Conservation (phyloP, 1,140 invertebrate genomes). For the Melipona quadrifasciata region DNA sequence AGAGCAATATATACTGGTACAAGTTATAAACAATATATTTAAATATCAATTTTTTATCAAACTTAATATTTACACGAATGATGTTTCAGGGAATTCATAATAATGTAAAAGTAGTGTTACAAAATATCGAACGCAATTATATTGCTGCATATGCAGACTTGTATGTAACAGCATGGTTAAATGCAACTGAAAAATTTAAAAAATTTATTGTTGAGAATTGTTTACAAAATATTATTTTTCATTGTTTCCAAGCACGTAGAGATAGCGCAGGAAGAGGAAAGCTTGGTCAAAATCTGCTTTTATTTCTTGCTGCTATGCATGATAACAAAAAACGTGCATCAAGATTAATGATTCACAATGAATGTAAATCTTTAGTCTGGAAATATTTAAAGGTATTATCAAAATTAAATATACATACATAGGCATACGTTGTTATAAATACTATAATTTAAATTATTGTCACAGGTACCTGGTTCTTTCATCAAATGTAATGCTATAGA, state of each 20-base stretch:
- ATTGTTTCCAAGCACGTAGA: constrained; percentile 62
- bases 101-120: constrained; percentile 49
- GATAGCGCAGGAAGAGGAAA: constrained; percentile 42
- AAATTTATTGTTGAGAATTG: constrained; percentile 60
- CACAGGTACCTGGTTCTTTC: constrained; percentile 57
- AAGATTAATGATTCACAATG: constrained; percentile 41
- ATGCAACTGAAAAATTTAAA: constrained; percentile 36
- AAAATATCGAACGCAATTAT: constrained; percentile 30
- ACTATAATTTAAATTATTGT: not conserved
- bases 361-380: constrained; percentile 60
- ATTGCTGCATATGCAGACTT: constrained; percentile 58
- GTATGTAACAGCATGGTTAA: constrained; percentile 50
- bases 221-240: constrained; percentile 58
- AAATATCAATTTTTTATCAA: not conserved
- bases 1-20: constrained; percentile 64
- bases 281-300: constrained; percentile 62
- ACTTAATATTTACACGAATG: not conserved
- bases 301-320: constrained; percentile 58
- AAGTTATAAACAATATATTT: constrained; percentile 19
- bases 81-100: constrained; percentile 59
- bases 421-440: not conserved
- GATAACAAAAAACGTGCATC: constrained; percentile 25
- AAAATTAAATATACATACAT: not conserved
- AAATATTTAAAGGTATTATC: constrained; percentile 61
- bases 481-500: constrained; percentile 66